Evolutionary conservation across 2,888 invertebrate genomes (phyloP), one percentile per base, ranked within the genome.

Genomic region (Ectemnius lituratus): DNA sequence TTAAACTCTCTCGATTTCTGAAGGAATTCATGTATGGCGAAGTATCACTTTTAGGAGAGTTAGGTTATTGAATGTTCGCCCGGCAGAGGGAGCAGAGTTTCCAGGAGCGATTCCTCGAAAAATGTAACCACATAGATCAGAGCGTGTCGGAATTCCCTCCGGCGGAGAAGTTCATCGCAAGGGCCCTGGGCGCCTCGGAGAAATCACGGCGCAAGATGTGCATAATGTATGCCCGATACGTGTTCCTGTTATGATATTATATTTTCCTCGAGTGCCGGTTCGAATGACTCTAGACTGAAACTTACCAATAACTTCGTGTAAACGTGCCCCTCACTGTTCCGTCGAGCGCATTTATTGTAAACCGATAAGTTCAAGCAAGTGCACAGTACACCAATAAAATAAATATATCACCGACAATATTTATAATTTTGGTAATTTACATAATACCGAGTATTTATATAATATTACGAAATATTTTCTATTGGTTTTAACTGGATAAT

Each of bases 171-270:
- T 61, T 59, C 62, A 56, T 52, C 71, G 62, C 65, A 57, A 63
- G 37, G 37, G 37, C 28, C 56, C 52, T 61, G 47, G 67, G 59
- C 75, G 69, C 47, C 60, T 70, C 66, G 20, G 61, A 27, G 49
- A 67, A 71, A 79, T 75, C 66, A 70, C 23, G 71, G 14, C 67
- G 78, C 81, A 75, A 67, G 77, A 73, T 73, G 84, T 78, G 84
- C 85, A 83, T 86, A 79, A 85, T 82, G 84, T 82, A 84, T 84
- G 75, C 63, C 79, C 75, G 82, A 82, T 83, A 82, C 80, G 79
- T 78, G 81, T 70, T 72, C 73, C 80, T 78, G 79, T 85, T 83
- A 78, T 81, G 81, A 83, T 85, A 83, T 81, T 84, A 37, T 37
- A 37, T 37, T 84, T 82, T 84, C 83, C 78, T 65, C 80, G 73